phyloP scores from a whole-genome alignment of 1,140 invertebrate genomes.

The Zaprionus camerounensis region DNA sequence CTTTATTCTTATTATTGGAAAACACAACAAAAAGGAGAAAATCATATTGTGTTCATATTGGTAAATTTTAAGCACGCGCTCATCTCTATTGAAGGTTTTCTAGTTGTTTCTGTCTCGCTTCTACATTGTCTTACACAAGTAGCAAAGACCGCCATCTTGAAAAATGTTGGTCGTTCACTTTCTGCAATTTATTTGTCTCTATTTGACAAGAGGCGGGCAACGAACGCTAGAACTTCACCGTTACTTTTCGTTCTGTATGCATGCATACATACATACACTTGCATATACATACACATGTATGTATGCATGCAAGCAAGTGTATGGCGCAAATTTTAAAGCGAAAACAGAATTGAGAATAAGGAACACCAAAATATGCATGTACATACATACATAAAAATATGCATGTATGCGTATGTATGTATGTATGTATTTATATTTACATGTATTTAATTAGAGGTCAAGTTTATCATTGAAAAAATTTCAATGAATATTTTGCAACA shows the following conservation, averaged over 20 bases:
- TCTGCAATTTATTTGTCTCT: constrained; percentile 18
- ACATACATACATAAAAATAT: not conserved
- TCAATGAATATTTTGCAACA: not conserved
- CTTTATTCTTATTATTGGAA: not conserved
- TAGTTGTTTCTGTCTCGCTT: constrained; percentile 18
- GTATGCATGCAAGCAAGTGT: not conserved
- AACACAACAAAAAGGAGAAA: not conserved
- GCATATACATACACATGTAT: not conserved
- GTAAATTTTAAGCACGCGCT: constrained; percentile 3
- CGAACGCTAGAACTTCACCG: constrained; percentile 40
- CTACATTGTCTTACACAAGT: constrained; percentile 9
- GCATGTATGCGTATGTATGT: not conserved
- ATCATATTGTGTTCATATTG: constrained; percentile 2
- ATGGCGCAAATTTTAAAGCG: not conserved
- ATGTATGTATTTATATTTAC: not conserved
- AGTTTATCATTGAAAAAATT: not conserved
- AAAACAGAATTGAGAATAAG: constrained; percentile 3
- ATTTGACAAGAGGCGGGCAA: constrained; percentile 27
- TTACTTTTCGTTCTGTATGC: constrained; percentile 33
- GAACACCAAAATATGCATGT: not conserved
- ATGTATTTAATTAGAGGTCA: not conserved
- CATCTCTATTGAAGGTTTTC: constrained; percentile 30
- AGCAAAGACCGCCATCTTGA: constrained; percentile 38
- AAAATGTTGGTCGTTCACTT: constrained; percentile 48
- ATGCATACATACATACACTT: not conserved